phyloP scores from a whole-genome alignment of 2,113 vertebrate species.

The Lophochroa leadbeateri region DNA sequence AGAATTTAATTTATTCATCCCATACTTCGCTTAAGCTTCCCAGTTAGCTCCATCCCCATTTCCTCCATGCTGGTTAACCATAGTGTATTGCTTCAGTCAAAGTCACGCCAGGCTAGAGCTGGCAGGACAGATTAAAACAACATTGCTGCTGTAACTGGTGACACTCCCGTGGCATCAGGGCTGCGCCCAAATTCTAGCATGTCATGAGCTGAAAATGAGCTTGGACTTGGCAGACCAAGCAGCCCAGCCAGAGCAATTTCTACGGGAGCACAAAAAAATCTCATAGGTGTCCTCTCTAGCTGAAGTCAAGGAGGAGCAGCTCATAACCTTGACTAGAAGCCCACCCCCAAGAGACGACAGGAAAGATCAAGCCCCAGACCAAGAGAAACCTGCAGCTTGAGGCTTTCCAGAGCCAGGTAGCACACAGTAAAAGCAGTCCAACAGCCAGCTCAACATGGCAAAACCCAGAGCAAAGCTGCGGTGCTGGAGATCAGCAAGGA shows the following conservation, averaged over 20 bases:
- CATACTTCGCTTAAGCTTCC: neutral
- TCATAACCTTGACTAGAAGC: neutral
- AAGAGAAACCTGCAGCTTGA: neutral
- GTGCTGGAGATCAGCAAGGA: neutral
- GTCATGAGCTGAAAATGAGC: neutral
- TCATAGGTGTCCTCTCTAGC: neutral
- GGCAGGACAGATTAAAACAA: neutral
- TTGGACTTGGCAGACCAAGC: neutral
- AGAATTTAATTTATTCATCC: neutral
- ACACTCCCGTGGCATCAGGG: neutral
- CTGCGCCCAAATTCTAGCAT: fast-evolving
- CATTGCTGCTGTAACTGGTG: neutral
- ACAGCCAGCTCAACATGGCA: neutral
- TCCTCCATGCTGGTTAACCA: neutral
- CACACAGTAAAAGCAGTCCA: neutral
- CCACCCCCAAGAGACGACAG: neutral
- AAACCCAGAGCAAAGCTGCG: neutral
- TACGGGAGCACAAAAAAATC: neutral
- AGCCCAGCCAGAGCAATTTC: neutral
- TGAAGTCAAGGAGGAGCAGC: neutral
- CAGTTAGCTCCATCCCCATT: neutral
- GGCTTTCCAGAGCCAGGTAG: neutral
- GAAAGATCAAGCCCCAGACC: neutral
- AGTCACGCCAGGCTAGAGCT: neutral
- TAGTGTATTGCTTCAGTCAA: neutral